Percentiles rank a stretch among this genome's conserved stretches.
Conservation (phyloP, 2,888 invertebrate genomes). For the Mythimna vitellina region DNA sequence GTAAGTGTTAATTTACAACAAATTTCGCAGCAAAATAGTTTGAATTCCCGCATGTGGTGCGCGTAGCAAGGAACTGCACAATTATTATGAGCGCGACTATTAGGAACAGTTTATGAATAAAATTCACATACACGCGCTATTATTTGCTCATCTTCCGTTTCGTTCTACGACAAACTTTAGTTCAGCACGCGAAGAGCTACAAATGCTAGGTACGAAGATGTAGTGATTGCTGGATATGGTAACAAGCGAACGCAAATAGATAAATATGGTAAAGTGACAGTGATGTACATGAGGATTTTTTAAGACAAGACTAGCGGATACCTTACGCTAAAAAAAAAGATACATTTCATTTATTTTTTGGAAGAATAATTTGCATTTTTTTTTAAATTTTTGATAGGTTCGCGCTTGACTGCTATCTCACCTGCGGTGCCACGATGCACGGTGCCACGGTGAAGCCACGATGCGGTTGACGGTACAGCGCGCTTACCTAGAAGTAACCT, state of each 20-base stretch:
- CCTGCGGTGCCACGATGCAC: no score
- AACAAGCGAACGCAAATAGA: background rate
- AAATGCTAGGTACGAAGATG: conserved; percentile 64
- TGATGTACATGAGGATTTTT: no score
- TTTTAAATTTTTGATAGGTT: no score
- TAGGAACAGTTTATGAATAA: conserved; percentile 62
- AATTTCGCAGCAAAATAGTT: conserved; percentile 19
- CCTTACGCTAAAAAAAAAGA: no score
- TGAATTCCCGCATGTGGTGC: conserved; percentile 3
- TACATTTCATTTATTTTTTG: no score
- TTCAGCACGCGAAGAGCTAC: conserved; percentile 72
- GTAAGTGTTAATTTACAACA: conserved; percentile 1
- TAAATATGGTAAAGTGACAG: background rate
- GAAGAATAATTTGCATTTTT: no score
- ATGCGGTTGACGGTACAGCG: no score
- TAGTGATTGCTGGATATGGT: conserved; percentile 33
- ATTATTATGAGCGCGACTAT: conserved; percentile 64
- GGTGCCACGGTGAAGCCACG: no score
- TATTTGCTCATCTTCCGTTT: conserved; percentile 74
- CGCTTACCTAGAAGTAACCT: no score
- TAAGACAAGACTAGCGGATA: no score
- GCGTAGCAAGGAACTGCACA: conserved; percentile 45
- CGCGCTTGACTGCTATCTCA: no score
- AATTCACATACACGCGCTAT: conserved; percentile 68
- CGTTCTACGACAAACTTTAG: conserved; percentile 71